Evolutionary conservation across 2,888 invertebrate genomes (phyloP).

Genomic region (Rotaria sp.): DNA sequence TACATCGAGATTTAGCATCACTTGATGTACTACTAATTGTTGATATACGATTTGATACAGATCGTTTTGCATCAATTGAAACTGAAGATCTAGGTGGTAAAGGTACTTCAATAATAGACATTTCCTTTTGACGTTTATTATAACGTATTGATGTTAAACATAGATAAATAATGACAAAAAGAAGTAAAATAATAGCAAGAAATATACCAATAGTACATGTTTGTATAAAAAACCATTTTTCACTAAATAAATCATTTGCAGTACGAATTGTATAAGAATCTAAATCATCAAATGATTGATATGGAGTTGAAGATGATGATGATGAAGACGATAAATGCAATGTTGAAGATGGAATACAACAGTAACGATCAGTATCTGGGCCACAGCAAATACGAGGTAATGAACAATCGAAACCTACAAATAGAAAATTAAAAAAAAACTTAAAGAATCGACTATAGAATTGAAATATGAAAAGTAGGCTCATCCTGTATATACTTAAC

Average conservation of each 20-base stretch:
- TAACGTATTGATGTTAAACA: background rate
- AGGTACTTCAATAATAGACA: background rate
- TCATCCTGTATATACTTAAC: too few relatives aligned
- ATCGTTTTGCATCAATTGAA: background rate
- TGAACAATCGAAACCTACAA: constrained; percentile 2
- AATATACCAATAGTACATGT: background rate
- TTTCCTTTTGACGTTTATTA: background rate
- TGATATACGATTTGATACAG: background rate
- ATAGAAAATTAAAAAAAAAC: background rate
- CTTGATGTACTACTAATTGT: background rate
- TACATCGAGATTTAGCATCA: background rate
- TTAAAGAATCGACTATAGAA: too few relatives aligned
- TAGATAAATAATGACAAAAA: background rate
- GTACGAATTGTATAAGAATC: background rate
- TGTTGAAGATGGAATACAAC: background rate
- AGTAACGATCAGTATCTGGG: background rate
- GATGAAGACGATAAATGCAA: background rate
- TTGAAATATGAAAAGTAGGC: too few relatives aligned
- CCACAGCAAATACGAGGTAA: constrained; percentile 2
- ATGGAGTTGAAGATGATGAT: background rate
- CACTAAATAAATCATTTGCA: background rate
- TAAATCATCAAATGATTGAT: background rate
- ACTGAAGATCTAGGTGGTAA: background rate
- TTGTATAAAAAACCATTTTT: background rate
- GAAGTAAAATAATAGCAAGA: background rate